Evolutionary conservation across 2,797 vertebrate genomes (phyloP).

Genomic region (Pseudomugil gertrudae): DNA sequence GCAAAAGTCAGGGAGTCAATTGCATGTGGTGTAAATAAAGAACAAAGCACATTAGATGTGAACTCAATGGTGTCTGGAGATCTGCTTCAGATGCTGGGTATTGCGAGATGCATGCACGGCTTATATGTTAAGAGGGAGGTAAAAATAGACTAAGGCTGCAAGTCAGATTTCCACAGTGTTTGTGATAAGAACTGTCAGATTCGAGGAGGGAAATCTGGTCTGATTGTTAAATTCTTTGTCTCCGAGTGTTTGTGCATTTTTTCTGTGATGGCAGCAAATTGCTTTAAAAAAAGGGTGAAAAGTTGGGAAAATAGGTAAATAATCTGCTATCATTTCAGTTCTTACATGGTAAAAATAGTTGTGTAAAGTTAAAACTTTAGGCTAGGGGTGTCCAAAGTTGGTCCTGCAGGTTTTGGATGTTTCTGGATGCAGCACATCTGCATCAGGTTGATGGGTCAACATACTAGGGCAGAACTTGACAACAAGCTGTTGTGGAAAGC

Average conservation of each 20-base stretch:
- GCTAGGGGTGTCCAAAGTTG: too few species aligned
- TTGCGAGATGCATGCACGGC: conserved; percentile 24
- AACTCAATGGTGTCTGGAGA: conserved; percentile 47
- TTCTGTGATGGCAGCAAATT: too few species aligned
- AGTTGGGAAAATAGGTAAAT: not conserved
- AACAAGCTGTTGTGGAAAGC: too few species aligned
- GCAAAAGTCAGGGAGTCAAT: conserved; percentile 12
- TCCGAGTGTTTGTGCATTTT: conserved; percentile 10
- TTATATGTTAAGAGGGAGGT: conserved; percentile 39
- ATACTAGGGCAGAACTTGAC: too few species aligned
- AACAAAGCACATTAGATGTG: conserved; percentile 44
- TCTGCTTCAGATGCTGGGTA: conserved; percentile 31
- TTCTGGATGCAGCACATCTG: too few species aligned
- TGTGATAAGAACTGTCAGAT: conserved; percentile 46
- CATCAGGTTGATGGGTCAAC: too few species aligned
- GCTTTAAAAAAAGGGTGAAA: not conserved
- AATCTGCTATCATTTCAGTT: too few species aligned
- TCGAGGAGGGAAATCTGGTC: conserved; percentile 27
- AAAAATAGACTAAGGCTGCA: conserved; percentile 52
- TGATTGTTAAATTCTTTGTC: conserved; percentile 22
- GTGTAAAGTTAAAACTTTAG: too few species aligned
- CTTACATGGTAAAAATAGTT: too few species aligned
- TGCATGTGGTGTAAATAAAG: conserved; percentile 56
- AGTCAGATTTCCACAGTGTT: conserved; percentile 41
- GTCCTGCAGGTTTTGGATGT: too few species aligned